These are phyloP conservation scores for Hypotaenidia philippensis DNA, from an alignment of 2,797 vertebrate genomes.

Conservation along the genomic window DNA sequence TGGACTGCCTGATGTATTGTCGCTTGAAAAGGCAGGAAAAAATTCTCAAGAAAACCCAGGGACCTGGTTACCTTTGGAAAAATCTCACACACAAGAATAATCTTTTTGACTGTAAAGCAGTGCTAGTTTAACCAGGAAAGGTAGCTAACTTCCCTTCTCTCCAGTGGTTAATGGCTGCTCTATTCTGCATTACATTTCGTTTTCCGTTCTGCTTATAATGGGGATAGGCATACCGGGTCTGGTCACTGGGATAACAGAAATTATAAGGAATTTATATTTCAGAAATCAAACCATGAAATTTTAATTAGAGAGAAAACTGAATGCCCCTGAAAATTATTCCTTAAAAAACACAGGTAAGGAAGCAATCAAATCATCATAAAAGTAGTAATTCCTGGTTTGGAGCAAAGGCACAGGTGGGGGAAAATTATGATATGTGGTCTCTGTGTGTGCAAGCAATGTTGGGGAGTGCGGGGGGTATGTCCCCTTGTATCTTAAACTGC, in stretches of 20 bases:
- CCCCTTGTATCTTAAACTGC: not conserved
- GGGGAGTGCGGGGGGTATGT: not conserved
- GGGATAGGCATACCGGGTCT: not conserved
- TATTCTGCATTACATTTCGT: not conserved
- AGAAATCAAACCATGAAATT: not conserved
- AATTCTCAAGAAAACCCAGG: not conserved
- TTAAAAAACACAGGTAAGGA: not conserved
- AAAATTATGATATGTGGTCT: not conserved
- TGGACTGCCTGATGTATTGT: not conserved
- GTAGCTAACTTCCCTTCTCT: not conserved
- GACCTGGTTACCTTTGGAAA: not conserved
- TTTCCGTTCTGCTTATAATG: not conserved
- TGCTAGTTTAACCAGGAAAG: too few relatives aligned
- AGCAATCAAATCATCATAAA: not conserved
- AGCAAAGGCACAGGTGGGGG: not conserved
- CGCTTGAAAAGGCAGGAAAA: not conserved
- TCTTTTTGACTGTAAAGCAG: not conserved
- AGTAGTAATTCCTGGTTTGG: not conserved
- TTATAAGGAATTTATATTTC: not conserved
- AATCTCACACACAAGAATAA: not conserved
- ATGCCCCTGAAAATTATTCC: not conserved
- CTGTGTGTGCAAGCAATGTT: not conserved
- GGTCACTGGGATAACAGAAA: not conserved
- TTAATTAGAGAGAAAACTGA: not conserved
- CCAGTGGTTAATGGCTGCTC: not conserved